These are phyloP conservation scores for Diaprepes abbreviatus DNA, from an alignment of 2,888 invertebrate species.

Conservation along the genomic window DNA sequence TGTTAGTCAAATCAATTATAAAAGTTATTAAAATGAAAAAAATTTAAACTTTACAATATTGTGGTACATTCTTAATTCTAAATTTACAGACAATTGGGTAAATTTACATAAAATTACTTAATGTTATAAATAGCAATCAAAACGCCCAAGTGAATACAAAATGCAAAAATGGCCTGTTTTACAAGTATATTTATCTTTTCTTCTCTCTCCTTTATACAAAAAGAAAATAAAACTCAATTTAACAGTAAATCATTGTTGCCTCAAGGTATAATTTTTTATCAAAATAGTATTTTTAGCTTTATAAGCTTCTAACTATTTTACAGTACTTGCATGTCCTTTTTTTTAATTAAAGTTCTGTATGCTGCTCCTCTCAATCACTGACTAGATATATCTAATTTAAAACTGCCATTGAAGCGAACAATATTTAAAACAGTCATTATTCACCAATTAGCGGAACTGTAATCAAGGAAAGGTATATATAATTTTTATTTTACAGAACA, in stretches of 20 bases:
- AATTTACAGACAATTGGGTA: slow-evolving; percentile 11
- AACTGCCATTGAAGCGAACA: slow-evolving; percentile 5
- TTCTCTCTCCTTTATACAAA: slow-evolving; percentile 43
- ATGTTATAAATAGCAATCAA: slow-evolving; percentile 7
- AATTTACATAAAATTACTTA: slow-evolving; percentile 8
- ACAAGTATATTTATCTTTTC: slow-evolving; percentile 40
- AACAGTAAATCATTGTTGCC: neutral
- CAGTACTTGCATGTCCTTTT: too few species aligned
- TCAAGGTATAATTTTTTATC: neutral
- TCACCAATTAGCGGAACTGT: neutral
- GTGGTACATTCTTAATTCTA: slow-evolving; percentile 8
- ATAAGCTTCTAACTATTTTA: too few species aligned
- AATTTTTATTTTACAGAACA: neutral
- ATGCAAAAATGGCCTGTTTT: slow-evolving; percentile 34
- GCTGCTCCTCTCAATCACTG: neutral
- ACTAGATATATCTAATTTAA: neutral
- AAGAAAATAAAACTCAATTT: slow-evolving; percentile 9
- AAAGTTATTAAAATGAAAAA: slow-evolving; percentile 9
- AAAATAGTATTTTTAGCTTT: neutral
- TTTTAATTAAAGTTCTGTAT: too few species aligned
- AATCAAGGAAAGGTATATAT: slow-evolving; percentile 8
- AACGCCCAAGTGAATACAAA: slow-evolving; percentile 24
- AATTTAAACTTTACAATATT: neutral
- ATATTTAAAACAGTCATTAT: neutral
- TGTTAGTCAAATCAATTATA: slow-evolving; percentile 10